phyloP scores from a whole-genome alignment of 2,797 vertebrate genomes.

The Anabacerthia variegaticeps region DNA sequence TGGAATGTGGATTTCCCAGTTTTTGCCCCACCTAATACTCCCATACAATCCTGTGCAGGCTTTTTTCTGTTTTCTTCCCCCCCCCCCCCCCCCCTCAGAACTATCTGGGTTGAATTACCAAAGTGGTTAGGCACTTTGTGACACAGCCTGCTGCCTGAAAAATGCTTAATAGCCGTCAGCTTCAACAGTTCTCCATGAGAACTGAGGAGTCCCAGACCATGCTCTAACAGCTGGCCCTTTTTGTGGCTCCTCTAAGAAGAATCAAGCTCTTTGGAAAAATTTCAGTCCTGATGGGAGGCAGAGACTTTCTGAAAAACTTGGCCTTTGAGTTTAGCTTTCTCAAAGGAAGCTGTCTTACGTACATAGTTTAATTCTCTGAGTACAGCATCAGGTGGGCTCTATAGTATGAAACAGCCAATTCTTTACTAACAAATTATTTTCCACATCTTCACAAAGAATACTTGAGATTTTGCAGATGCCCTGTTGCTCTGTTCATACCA shows the following conservation, averaged over 20 bases:
- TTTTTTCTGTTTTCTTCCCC: rapidly evolving
- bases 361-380: not conserved
- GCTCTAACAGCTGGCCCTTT: not conserved
- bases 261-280: not conserved
- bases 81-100: not conserved
- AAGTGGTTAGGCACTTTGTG: not conserved
- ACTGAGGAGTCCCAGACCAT: not conserved
- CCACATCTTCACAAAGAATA: not conserved
- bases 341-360: not conserved
- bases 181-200: not conserved
- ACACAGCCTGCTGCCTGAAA: not conserved
- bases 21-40: not conserved
- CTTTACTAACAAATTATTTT: not conserved
- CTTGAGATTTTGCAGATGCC: not conserved
- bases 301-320: not conserved
- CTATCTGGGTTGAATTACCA: not conserved
- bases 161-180: not conserved
- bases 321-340: not conserved
- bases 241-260: not conserved
- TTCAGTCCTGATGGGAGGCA: not conserved
- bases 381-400: not conserved
- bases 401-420: not conserved
- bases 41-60: not conserved
- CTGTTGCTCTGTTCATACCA: not conserved
- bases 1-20: slow-evolving; percentile 43